Evolutionary conservation across 2,888 invertebrate genomes (phyloP).

Genomic region (Petrolisthes manimaculis): DNA sequence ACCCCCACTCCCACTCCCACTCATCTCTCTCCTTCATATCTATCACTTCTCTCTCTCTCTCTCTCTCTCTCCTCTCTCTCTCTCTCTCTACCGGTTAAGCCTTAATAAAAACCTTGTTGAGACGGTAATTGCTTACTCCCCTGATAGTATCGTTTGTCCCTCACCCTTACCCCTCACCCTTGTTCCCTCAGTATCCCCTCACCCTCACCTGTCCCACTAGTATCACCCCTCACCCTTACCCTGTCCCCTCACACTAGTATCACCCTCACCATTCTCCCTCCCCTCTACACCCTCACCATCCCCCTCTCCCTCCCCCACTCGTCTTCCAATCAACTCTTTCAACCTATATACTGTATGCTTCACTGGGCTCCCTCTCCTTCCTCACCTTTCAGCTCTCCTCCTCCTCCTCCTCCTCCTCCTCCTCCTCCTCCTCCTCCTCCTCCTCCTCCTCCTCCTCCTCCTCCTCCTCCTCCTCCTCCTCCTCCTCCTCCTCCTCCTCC

Average conservation of each 20-base stretch:
- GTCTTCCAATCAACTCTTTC: background rate
- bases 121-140: constrained; percentile 24
- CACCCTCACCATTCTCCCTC: background rate
- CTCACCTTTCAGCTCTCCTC: background rate
- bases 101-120: background rate
- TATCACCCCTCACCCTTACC: background rate
- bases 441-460: background rate
- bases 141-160: constrained; percentile 13
- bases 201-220: background rate
- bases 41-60: background rate
- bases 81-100: constrained; percentile 1
- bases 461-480: background rate
- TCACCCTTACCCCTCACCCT: background rate
- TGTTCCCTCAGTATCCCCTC: background rate
- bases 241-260: too few species aligned
- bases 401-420: background rate
- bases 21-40: too few species aligned
- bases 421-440: background rate
- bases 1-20: too few species aligned
- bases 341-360: background rate
- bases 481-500: background rate
- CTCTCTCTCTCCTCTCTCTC: constrained; percentile 13
- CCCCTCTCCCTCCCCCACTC: background rate
- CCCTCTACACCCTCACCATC: background rate
- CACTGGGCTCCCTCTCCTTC: background rate